Evolutionary conservation across 2,113 vertebrate species (phyloP), one percentile per base, ranked within the genome.

Genomic region (Ascaphus truei): DNA sequence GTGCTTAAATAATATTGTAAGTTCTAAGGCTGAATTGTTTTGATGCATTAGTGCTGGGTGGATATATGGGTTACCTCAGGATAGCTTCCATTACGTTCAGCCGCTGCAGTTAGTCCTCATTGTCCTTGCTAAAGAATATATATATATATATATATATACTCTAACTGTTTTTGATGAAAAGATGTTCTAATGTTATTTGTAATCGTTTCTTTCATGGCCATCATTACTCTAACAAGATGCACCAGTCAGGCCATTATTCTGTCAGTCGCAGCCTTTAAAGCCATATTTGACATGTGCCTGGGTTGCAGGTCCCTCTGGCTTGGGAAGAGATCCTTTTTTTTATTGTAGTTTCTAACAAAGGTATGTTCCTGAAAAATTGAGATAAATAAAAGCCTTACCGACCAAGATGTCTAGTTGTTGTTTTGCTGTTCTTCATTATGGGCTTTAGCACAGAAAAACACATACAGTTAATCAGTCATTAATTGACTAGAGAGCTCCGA

Each of bases 391-490:
- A 12, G 33, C 23, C 11, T n/a, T 31, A 36, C 20, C 41, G 36
- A 36, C 23, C 48, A 55, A 66, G 10, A 39, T 56, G 63, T 27
- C 47, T 51, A 51, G 61, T 64, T 13, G 45, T 55, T 43, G 53
- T 43, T 39, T 7, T 47, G 9, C 23, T 47, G 20, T 25, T 48
- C 18, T 51, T 69, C 47, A 69, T 52, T 31, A 69, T 52, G 67
- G 41, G 56, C 16, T 30, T 61, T 50, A 41, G 43, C 52, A 41
- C 31, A 50, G n/a, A 50, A 39, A 68, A 68, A 69, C 26, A 18
- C 33, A 69, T 36, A 61, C 29, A 61, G 45, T 69, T 61, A 69
- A 69, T 61, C 56, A 61, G 67, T 69, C 43, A 61, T 69, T 61
- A 69, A 69, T 61, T 61, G 67, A 69, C 45, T 69, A 41, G 52